Base-by-base conservation (phyloP, 2,797 vertebrate species). In the Pogoniulus pusillus region DNA sequence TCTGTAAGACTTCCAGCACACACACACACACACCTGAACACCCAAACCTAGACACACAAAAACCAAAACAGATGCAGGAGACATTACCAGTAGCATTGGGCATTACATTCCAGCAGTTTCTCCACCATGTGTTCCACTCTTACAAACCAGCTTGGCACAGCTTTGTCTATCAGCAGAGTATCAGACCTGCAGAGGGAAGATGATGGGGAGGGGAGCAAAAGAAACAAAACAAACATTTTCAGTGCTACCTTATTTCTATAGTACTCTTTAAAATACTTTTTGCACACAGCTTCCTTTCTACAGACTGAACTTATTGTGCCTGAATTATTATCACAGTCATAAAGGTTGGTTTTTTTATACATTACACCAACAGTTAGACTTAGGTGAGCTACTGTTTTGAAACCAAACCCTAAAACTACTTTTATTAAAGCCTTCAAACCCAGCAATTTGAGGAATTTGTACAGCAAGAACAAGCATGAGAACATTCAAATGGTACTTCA, bases 111-210 rank as follows among this genome's bases (percentile, higher is more conserved):
- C 96, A 99, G 96, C 2, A 99, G 98, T 92, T 98, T 98, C n/a
- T 98, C 98, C 96, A 99, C 98, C 98, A 99, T 99, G 97, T 99
- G 98, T 90, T 99, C 99, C 89, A 99, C 99, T 76, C 98, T 97
- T 18, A 99, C 97, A 95, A 99, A 99, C 99, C 99, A 99, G 96
- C 99, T 99, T 12, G 99, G 99, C 79, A 99, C 99, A 1, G 99
- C 99, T 97, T 99, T 99, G 97, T 99, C 99, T 96, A 99, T 99
- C 71, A 99, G 97, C 0, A 99, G 99, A 0, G 99, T 99, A 85
- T 99, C 99, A 6, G 99, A 99, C 96, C 99, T 99, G 66, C 2
- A 72, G 15, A 55, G n/a, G 29, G 7, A 63, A 82, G 39, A 27
- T n/a, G 58, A 72, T 78, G 24, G n/a, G n/a, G n/a, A n/a, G n/a